Percentiles rank a stretch among this genome's conserved stretches.
phyloP scores from a whole-genome alignment of 2,113 vertebrate species.

The Lutjanus erythropterus region DNA sequence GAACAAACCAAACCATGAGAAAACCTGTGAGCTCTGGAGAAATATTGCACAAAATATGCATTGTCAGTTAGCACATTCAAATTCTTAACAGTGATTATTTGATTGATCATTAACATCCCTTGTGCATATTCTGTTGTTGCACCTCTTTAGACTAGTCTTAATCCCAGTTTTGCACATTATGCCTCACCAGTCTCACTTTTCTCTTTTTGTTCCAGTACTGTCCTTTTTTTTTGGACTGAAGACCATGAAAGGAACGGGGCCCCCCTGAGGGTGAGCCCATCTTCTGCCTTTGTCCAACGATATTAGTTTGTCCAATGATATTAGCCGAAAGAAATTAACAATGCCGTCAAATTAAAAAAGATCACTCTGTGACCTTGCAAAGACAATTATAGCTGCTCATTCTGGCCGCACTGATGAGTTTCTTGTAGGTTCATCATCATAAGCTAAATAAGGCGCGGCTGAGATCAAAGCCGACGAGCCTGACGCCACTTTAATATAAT shows the following conservation, averaged over 20 bases:
- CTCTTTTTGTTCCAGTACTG: conserved; percentile 19
- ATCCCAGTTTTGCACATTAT: neutral
- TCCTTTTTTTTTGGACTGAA: conserved; percentile 54
- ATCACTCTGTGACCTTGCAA: conserved; percentile 77
- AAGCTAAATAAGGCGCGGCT: conserved; percentile 74
- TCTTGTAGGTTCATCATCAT: conserved; percentile 75
- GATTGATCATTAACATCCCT: no score
- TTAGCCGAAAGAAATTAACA: conserved; percentile 75
- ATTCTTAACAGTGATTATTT: no score
- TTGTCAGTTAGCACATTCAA: no score
- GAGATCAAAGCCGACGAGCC: conserved; percentile 72
- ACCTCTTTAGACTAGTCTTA: neutral
- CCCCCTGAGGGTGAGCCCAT: conserved; percentile 54
- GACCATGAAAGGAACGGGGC: conserved; percentile 65
- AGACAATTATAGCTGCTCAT: conserved; percentile 81
- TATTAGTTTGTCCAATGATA: conserved; percentile 72
- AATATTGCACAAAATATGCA: no score
- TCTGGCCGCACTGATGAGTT: conserved; percentile 70
- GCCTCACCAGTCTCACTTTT: neutral
- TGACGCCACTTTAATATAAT: conserved; percentile 64
- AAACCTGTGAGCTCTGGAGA: no score
- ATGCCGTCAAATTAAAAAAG: conserved; percentile 73
- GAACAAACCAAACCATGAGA: no score
- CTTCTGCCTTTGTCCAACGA: conserved; percentile 46
- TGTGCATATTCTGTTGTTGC: neutral